phyloP scores from a whole-genome alignment of 2,888 invertebrate species.

The Eupsilia transversa region DNA sequence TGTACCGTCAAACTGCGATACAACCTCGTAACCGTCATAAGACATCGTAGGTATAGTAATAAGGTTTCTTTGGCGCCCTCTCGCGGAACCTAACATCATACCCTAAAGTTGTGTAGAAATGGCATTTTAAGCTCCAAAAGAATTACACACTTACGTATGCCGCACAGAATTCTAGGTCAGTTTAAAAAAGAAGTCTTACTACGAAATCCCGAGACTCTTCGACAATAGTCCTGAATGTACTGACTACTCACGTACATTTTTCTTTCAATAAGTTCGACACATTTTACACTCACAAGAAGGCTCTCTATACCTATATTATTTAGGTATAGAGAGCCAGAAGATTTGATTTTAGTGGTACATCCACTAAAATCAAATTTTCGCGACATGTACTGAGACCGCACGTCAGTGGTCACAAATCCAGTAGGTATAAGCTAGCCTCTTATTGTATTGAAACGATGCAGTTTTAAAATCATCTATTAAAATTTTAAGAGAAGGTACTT shows the following conservation, averaged over 20 bases:
- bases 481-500: conserved; percentile 3
- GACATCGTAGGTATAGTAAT: conserved; percentile 16
- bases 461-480: conserved; percentile 7
- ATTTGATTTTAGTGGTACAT: no score
- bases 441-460: no score
- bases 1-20: not conserved
- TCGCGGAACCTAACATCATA: not conserved
- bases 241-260: conserved; percentile 7
- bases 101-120: not conserved
- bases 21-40: not conserved
- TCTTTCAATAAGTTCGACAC: conserved; percentile 16
- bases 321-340: no score
- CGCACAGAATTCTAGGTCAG: conserved; percentile 9
- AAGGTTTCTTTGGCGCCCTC: not conserved
- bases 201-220: conserved; percentile 8
- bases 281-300: conserved; percentile 19
- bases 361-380: not conserved
- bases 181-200: conserved; percentile 14
- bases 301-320: conserved; percentile 14
- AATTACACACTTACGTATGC: conserved; percentile 16
- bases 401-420: no score
- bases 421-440: no score
- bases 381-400: not conserved
- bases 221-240: conserved; percentile 4
- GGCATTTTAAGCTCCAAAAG: conserved; percentile 13